Percentiles rank a stretch among this genome's conserved stretches.
These are phyloP conservation scores for Ascaphus truei DNA, from an alignment of 2,113 vertebrate species.

Conservation along the genomic window DNA sequence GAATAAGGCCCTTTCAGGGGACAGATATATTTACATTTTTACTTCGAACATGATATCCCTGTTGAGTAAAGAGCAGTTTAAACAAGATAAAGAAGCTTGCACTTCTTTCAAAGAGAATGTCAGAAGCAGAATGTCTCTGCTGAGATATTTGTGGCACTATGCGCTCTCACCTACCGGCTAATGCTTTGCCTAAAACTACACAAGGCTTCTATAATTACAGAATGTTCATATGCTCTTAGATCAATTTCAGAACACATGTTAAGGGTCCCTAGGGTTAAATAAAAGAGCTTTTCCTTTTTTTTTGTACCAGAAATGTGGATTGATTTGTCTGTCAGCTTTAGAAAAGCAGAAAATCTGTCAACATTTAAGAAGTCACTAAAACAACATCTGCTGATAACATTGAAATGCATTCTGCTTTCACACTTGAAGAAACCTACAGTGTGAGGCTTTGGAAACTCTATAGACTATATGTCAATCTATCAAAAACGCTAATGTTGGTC, in stretches of 20 bases:
- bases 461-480: too few relatives aligned
- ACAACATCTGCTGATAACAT: conserved; percentile 5
- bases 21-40: too few relatives aligned
- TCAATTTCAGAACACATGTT: background rate
- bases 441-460: too few relatives aligned
- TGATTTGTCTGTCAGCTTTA: conserved; percentile 12
- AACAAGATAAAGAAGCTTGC: too few relatives aligned
- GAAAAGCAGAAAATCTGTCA: background rate
- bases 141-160: background rate
- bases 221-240: background rate
- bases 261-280: background rate
- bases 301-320: background rate
- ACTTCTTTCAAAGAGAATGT: too few relatives aligned
- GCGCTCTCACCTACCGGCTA: background rate
- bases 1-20: background rate
- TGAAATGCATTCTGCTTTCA: too few relatives aligned
- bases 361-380: conserved; percentile 7
- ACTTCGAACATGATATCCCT: too few relatives aligned
- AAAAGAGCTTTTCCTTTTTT: background rate
- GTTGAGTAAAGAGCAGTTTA: too few relatives aligned
- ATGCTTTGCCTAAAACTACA: background rate
- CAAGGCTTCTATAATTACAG: background rate
- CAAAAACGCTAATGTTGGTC: too few relatives aligned
- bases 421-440: too few relatives aligned
- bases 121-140: too few relatives aligned